phyloP scores from a whole-genome alignment of 1,140 invertebrate species.

The Goniozus legneri region DNA sequence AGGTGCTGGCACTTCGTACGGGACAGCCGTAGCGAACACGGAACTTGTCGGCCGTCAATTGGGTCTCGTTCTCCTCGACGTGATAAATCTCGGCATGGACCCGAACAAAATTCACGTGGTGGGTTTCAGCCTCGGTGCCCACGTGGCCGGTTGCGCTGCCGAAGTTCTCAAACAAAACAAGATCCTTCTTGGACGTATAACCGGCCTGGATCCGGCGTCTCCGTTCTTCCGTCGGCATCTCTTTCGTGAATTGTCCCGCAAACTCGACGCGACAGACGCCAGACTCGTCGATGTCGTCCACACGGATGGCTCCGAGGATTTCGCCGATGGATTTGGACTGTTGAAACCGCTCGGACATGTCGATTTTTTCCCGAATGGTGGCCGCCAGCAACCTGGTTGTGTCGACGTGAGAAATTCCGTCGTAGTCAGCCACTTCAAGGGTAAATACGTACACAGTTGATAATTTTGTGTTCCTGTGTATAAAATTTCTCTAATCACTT shows the following conservation, averaged over 20 bases:
- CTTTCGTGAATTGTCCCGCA: conserved; percentile 50
- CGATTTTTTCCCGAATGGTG: conserved; percentile 75
- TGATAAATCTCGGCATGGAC: conserved; percentile 47
- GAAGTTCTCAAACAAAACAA: conserved; percentile 58
- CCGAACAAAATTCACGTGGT: conserved; percentile 63
- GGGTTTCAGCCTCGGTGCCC: conserved; percentile 76
- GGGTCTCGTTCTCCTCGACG: conserved; percentile 51
- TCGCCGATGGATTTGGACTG: conserved; percentile 71
- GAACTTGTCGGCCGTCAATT: conserved; percentile 64
- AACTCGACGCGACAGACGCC: conserved; percentile 75
- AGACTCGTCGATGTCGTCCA: conserved; percentile 83
- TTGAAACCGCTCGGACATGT: conserved; percentile 60
- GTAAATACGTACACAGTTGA: too few relatives aligned
- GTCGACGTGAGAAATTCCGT: conserved; percentile 53
- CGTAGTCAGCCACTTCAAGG: conserved; percentile 53
- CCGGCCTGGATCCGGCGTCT: conserved; percentile 69
- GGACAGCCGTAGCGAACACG: conserved; percentile 62
- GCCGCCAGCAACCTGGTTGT: conserved; percentile 69
- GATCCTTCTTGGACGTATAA: conserved; percentile 66
- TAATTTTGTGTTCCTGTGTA: neutral
- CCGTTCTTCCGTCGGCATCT: conserved; percentile 62
- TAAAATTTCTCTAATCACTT: neutral
- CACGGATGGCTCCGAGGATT: conserved; percentile 64
- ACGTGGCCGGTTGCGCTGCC: conserved; percentile 71
- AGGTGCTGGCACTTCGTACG: conserved; percentile 56